These are phyloP conservation scores for Strongylocentrotus purpuratus DNA, from an alignment of 35 echinoderm and acorn worm species.

Conservation along the genomic window DNA sequence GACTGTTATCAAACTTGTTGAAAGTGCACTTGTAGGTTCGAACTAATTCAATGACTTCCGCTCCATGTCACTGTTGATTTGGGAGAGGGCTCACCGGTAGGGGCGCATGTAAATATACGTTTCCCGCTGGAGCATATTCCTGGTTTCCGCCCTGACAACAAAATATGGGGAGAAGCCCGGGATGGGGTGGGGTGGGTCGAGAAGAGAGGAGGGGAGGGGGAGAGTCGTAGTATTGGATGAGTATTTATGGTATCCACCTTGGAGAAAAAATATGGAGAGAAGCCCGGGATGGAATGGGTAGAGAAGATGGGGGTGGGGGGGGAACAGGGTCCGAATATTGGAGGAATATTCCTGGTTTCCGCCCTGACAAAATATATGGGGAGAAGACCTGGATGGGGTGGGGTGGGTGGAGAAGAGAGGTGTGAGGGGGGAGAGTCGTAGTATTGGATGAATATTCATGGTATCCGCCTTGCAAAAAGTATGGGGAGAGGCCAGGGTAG, in stretches of 20 bases:
- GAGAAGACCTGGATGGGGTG: not conserved
- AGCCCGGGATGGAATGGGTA: no score
- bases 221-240: no score
- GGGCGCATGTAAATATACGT: not conserved
- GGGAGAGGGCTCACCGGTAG: not conserved
- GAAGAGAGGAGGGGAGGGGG: not conserved
- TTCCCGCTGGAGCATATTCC: not conserved
- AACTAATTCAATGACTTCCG: conserved; percentile 11
- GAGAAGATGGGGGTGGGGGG: no score
- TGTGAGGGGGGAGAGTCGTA: not conserved
- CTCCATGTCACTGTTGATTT: not conserved
- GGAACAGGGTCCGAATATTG: no score
- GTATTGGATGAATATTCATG: no score
- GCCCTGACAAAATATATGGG: not conserved
- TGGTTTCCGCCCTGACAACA: no score
- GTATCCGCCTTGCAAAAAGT: no score
- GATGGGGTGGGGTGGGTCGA: not conserved
- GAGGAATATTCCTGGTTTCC: no score
- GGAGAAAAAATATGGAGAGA: no score
- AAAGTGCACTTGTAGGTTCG: conserved; percentile 1
- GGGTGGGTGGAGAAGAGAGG: not conserved
- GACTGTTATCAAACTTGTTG: not conserved
- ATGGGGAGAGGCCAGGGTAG: no score
- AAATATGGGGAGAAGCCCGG: not conserved
- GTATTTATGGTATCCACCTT: no score